phyloP scores from a whole-genome alignment of 2,113 vertebrate genomes.

The Chrysemys picta region DNA sequence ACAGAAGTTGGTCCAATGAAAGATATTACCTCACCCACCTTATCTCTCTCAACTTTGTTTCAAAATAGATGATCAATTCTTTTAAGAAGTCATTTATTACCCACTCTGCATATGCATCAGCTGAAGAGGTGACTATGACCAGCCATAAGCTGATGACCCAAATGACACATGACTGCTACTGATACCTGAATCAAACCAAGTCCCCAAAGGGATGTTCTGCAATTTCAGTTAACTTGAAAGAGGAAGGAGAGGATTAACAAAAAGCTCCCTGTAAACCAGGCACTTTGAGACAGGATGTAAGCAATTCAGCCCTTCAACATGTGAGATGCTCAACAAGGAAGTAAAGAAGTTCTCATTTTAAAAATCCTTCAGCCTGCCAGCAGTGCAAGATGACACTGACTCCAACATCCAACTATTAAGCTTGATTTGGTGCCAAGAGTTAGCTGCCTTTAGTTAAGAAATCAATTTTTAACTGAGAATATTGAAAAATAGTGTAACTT shows the following conservation, averaged over 20 bases:
- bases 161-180: background rate
- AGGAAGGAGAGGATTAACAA: background rate
- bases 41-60: background rate
- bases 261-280: background rate
- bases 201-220: background rate
- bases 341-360: background rate
- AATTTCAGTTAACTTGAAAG: background rate
- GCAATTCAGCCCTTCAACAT: background rate
- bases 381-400: background rate
- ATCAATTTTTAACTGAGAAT: background rate
- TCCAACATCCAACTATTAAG: background rate
- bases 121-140: background rate
- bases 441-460: background rate
- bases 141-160: background rate
- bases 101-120: background rate
- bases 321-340: background rate
- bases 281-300: background rate
- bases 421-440: background rate
- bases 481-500: background rate
- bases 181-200: background rate
- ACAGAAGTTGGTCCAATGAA: too few species aligned
- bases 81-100: background rate
- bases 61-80: background rate
- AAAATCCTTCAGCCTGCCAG: background rate
- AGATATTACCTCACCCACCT: too few species aligned